These are phyloP conservation scores for Corythornis vintsioides DNA, from an alignment of 2,113 vertebrate genomes.

Conservation along the genomic window DNA sequence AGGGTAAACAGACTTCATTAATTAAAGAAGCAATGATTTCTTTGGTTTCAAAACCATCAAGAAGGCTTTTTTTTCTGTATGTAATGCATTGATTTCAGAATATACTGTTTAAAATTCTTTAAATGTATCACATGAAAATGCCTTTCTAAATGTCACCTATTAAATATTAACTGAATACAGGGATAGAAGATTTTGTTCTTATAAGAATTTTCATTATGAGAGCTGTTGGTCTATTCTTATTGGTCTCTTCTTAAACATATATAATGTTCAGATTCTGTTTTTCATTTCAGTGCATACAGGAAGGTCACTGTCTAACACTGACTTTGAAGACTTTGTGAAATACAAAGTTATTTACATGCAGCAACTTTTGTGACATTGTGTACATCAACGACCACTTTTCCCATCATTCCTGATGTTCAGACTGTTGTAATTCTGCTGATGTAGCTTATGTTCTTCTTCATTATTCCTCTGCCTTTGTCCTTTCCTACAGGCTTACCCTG, in stretches of 20 bases:
- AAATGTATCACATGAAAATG: background rate
- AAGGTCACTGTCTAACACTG: background rate
- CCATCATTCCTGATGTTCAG: background rate
- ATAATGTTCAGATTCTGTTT: background rate
- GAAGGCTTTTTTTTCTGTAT: background rate
- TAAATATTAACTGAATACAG: background rate
- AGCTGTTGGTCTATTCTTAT: background rate
- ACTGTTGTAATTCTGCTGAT: slow-evolving; percentile 18
- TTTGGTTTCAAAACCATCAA: background rate
- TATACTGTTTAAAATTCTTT: background rate
- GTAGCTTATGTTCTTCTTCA: slow-evolving; percentile 18
- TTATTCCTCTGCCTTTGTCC: slow-evolving; percentile 49
- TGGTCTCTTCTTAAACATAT: background rate
- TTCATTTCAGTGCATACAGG: background rate
- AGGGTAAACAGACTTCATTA: background rate
- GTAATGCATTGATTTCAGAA: background rate
- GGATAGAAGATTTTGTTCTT: background rate
- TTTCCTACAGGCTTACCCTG: slow-evolving; percentile 75
- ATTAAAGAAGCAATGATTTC: background rate
- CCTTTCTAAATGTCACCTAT: background rate
- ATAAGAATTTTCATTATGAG: background rate
- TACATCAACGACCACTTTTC: background rate
- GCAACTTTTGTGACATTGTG: background rate
- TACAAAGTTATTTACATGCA: background rate
- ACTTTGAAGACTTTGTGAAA: background rate